Evolutionary conservation across 2,888 invertebrate genomes (phyloP), one percentile per base, ranked within the genome.

Genomic region (Rhingia rostrata): DNA sequence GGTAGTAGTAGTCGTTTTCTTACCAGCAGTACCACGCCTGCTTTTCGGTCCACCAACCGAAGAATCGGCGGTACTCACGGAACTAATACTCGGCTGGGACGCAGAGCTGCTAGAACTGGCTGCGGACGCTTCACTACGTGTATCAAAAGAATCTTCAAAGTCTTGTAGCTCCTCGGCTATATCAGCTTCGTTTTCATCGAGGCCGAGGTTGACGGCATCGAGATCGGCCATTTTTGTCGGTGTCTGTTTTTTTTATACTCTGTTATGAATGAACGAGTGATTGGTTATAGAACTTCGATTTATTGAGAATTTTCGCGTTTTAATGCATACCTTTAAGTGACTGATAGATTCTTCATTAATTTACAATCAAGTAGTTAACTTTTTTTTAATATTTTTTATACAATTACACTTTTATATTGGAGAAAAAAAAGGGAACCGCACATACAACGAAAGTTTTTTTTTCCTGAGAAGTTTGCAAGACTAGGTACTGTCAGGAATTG

Each of bases 101-200:
- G 95, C 94, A 73, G 93, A 93, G 4, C 90, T 90, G 61, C 90
- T 90, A 86, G 94, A 94, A 4, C 95, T 95, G 0, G 90, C 91
- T 86, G 96, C 97, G 63, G 97, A 96, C 37, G 97, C 96, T 92
- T 98, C 97, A 91, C 97, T 97, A 9, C 96, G 93, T 3, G 96
- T 96, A 90, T 97, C 97, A 89, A 96, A 97, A 5, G 90, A 90
- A 83, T 92, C 90, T 73, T 89, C 91, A 88, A 96, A 95, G 90
- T 96, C 94, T 90, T 96, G 96, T 85, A 96, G 92, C 90, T 96
- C 96, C 89, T 96, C 96, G 54, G 95, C 95, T 90, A 96, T 95
- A 91, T 96, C 96, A 72, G 93, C 94, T 90, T 94, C 94, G 83
- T 93, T 93, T 91, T 94, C 94, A 88, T 94, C 94, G 89, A 94